These are phyloP conservation scores for Telenomus remus DNA, from an alignment of 1,140 invertebrate species.

Conservation along the genomic window DNA sequence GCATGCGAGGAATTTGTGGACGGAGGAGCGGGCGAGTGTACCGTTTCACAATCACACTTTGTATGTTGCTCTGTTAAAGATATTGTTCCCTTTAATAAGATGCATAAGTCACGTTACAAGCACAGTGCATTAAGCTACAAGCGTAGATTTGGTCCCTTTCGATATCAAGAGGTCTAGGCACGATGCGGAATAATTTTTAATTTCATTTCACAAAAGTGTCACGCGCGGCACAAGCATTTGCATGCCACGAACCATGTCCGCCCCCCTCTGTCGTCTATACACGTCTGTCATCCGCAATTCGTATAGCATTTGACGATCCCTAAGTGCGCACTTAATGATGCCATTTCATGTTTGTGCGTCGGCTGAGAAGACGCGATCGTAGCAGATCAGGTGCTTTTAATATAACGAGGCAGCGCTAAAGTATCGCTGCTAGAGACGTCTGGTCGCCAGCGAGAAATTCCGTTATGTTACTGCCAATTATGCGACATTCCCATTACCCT, in stretches of 20 bases:
- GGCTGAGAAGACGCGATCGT: conserved; percentile 22
- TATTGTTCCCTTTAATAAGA: conserved; percentile 33
- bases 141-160: conserved; percentile 33
- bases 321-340: conserved; percentile 43
- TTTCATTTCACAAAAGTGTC: conserved; percentile 57
- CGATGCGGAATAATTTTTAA: conserved; percentile 47
- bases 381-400: conserved; percentile 31
- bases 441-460: conserved; percentile 22
- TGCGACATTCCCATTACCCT: conserved; percentile 25
- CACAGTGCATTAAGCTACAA: conserved; percentile 52
- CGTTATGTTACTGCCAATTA: conserved; percentile 47
- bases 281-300: conserved; percentile 48
- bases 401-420: conserved; percentile 50
- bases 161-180: conserved; percentile 41
- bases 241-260: conserved; percentile 59
- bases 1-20: no score
- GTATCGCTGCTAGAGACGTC: conserved; percentile 27
- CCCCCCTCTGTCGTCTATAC: conserved; percentile 24
- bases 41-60: no score
- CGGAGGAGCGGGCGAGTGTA: no score
- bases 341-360: conserved; percentile 39
- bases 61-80: conserved; percentile 6
- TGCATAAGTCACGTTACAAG: conserved; percentile 32
- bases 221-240: conserved; percentile 62
- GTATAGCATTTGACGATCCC: conserved; percentile 38